Percentiles rank a stretch among this genome's conserved stretches.
These are phyloP conservation scores for Paraescarpia echinospica DNA, from an alignment of 1,140 invertebrate genomes.

Conservation along the genomic window DNA sequence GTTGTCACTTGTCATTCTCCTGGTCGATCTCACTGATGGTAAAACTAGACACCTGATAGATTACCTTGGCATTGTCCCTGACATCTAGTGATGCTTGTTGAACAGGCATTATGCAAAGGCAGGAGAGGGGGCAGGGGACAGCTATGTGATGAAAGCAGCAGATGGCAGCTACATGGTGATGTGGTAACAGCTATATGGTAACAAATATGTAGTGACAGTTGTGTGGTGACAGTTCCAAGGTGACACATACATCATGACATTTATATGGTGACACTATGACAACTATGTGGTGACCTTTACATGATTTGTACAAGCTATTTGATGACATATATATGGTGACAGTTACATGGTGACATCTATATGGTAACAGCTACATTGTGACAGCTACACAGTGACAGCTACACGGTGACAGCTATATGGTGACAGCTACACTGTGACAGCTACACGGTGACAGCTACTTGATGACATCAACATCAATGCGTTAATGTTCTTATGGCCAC, in stretches of 20 bases:
- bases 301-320: background rate
- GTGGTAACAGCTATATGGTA: too few species aligned
- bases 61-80: background rate
- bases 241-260: too few species aligned
- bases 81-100: background rate
- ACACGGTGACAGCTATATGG: background rate
- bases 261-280: background rate
- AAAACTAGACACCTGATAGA: background rate
- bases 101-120: background rate
- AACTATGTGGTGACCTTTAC: background rate
- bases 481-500: too few species aligned
- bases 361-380: background rate
- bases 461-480: too few species aligned
- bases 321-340: background rate
- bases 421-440: background rate
- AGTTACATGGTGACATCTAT: background rate
- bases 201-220: too few species aligned
- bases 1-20: background rate
- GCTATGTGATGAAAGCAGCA: too few species aligned
- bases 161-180: too few species aligned
- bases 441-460: too few species aligned
- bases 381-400: background rate
- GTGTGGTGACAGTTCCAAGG: too few species aligned
- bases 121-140: background rate
- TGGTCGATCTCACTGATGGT: background rate